Conservation (phyloP, 1,140 invertebrate species). For the Drosophila sp. region DNA sequence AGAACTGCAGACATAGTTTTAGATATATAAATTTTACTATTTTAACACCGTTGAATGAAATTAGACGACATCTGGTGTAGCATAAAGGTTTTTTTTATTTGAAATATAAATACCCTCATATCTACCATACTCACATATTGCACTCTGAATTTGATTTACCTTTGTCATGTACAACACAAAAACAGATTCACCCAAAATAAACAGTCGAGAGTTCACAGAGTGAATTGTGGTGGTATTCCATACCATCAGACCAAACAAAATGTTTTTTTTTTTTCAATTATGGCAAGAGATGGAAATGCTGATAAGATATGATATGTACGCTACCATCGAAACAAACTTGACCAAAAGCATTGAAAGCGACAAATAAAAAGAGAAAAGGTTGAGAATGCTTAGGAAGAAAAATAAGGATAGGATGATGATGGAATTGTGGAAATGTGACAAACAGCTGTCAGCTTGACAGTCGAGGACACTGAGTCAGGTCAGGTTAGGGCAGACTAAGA, state of each 20-base stretch:
- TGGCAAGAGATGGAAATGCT: conserved; percentile 47
- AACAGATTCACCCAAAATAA: conserved; percentile 32
- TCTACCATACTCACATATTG: too few relatives aligned
- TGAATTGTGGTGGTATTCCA: too few relatives aligned
- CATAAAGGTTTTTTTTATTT: too few relatives aligned
- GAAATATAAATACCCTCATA: too few relatives aligned
- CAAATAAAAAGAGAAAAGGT: conserved; percentile 10
- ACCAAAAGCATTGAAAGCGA: too few relatives aligned
- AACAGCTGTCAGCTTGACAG: conserved; percentile 67
- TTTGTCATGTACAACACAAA: too few relatives aligned
- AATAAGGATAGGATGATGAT: conserved; percentile 59
- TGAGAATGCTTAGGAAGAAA: conserved; percentile 36
- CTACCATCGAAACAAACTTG: conserved; percentile 59
- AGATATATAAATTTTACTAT: too few relatives aligned
- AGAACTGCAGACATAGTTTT: too few relatives aligned
- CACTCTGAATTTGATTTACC: too few relatives aligned
- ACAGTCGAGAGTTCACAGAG: conserved; percentile 13
- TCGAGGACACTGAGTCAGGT: conserved; percentile 43
- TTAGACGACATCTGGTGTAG: too few relatives aligned
- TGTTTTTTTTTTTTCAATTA: conserved; percentile 78
- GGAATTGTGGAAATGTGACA: conserved; percentile 76
- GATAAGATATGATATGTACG: conserved; percentile 52
- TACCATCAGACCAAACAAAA: conserved; percentile 51
- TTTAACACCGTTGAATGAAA: too few relatives aligned
- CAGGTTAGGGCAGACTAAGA: conserved; percentile 22